Evolutionary conservation across 1,140 invertebrate species (phyloP).

Genomic region (Pogonomyrmex barbatus): DNA sequence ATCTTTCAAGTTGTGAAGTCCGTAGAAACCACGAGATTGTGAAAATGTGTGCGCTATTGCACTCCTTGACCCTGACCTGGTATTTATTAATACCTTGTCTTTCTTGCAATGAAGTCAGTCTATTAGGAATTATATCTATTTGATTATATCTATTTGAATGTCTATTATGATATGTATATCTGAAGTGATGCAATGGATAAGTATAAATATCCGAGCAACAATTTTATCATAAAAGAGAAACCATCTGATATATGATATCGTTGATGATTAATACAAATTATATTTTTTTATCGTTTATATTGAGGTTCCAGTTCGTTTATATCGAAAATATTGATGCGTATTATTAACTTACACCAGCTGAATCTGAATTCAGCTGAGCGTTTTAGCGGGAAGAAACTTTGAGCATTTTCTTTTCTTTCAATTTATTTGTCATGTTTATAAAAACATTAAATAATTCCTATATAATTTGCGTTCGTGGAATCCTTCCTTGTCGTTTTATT

Average conservation of each 20-base stretch:
- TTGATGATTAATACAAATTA: not conserved
- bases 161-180: not conserved
- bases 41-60: not conserved
- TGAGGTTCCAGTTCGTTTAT: not conserved
- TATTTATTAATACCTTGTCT: not conserved
- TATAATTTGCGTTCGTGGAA: no score
- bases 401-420: not conserved
- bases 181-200: not conserved
- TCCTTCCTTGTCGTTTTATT: no score
- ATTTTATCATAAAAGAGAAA: not conserved
- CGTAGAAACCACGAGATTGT: not conserved
- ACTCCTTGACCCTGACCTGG: slow-evolving; percentile 6
- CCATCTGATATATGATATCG: not conserved
- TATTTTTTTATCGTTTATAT: not conserved
- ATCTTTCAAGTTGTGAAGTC: not conserved
- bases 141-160: not conserved
- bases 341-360: not conserved
- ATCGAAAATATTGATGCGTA: not conserved
- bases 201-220: not conserved
- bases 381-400: not conserved
- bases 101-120: not conserved
- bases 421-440: no score
- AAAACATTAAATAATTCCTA: no score
- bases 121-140: not conserved
- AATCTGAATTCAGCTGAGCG: not conserved